phyloP scores from a whole-genome alignment of 2,797 vertebrate genomes.

The Silurus aristotelis region DNA sequence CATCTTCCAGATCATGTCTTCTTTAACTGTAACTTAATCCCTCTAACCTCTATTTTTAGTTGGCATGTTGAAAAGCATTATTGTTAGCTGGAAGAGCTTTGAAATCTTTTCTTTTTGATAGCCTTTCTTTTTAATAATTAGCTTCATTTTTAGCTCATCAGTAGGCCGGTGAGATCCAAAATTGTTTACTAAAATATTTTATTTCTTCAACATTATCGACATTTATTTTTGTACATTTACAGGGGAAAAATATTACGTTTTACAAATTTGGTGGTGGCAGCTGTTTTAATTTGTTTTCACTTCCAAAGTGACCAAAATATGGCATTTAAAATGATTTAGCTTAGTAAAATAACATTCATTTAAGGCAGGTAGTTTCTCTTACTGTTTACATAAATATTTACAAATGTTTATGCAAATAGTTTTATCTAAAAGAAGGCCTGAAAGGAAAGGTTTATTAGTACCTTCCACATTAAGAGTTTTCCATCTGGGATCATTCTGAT shows the following conservation, averaged over 20 bases:
- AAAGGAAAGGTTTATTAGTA: conserved; percentile 35
- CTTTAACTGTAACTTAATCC: background rate
- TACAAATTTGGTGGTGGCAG: background rate
- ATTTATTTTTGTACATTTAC: too few species aligned
- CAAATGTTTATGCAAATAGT: background rate
- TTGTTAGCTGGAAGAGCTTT: background rate
- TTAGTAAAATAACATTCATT: background rate
- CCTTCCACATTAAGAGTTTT: conserved; percentile 69
- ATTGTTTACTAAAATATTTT: too few species aligned
- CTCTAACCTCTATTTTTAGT: background rate
- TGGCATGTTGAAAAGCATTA: background rate
- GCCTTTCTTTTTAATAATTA: background rate
- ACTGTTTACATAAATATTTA: background rate
- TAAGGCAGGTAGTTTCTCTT: background rate
- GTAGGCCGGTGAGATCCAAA: too few species aligned
- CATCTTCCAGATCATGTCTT: background rate
- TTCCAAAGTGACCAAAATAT: background rate
- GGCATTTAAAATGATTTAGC: background rate
- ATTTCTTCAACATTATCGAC: too few species aligned
- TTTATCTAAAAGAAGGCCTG: background rate
- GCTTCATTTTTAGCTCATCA: too few species aligned
- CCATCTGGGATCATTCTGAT: conserved; percentile 65
- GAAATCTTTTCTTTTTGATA: background rate
- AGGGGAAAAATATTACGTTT: background rate
- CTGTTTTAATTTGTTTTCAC: background rate